These are phyloP conservation scores for Lumbricus terrestris DNA, from an alignment of 2,888 invertebrate genomes.

Conservation along the genomic window DNA sequence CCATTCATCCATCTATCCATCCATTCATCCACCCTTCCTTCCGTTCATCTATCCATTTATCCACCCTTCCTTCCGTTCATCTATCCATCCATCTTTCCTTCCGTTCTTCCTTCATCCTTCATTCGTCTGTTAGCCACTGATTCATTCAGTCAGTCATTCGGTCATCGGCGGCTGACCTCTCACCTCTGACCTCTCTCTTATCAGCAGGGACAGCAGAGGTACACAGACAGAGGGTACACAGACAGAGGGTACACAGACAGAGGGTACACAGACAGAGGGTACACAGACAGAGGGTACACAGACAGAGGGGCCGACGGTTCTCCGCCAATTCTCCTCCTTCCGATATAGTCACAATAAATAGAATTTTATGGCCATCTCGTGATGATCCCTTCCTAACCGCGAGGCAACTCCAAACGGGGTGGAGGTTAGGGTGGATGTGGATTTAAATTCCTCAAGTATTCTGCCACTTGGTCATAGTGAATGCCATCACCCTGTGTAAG, in stretches of 20 bases:
- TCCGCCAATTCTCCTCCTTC: background rate
- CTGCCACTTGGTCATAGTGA: background rate
- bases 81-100: background rate
- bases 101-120: background rate
- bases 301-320: too few species aligned
- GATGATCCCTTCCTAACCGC: background rate
- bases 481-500: background rate
- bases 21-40: too few species aligned
- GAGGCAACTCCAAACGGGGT: background rate
- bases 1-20: background rate
- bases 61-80: too few species aligned
- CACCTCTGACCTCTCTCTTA: background rate
- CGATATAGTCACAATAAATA: background rate
- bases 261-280: too few species aligned
- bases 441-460: background rate
- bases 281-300: too few species aligned
- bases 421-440: too few species aligned
- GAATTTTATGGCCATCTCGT: background rate
- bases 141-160: background rate
- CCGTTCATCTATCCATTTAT: too few species aligned
- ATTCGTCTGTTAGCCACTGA: background rate
- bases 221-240: too few species aligned
- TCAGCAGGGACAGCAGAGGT: rapidly evolving
- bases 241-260: too few species aligned
- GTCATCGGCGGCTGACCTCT: background rate